Evolutionary conservation across 2,888 invertebrate species (phyloP).

Genomic region (Petrophora chlorosata): DNA sequence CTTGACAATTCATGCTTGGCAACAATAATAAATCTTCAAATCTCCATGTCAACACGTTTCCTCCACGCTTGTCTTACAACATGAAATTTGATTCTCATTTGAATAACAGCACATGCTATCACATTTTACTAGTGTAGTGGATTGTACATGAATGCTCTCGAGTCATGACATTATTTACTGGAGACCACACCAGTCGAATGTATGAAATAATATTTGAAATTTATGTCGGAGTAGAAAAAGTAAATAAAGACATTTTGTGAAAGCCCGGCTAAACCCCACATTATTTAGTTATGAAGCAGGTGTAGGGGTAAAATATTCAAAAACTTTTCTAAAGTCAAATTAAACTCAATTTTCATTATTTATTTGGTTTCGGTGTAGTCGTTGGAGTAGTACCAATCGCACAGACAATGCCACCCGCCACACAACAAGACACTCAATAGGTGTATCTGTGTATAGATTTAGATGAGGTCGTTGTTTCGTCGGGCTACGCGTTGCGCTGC

Average conservation of each 20-base stretch:
- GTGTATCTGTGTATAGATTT: constrained; percentile 30
- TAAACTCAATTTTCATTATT: neutral
- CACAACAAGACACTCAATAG: constrained; percentile 14
- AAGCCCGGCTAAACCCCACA: constrained; percentile 7
- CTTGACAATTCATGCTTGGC: constrained; percentile 61
- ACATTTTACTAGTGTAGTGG: constrained; percentile 57
- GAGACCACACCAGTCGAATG: constrained; percentile 60
- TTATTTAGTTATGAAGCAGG: constrained; percentile 3
- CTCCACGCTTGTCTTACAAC: constrained; percentile 52
- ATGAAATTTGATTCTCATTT: constrained; percentile 71
- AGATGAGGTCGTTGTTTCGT: constrained; percentile 49
- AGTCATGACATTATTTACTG: constrained; percentile 50
- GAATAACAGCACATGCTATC: constrained; percentile 65
- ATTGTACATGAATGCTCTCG: constrained; percentile 50
- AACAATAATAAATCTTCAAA: constrained; percentile 70
- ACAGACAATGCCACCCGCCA: constrained; percentile 11
- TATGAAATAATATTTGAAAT: constrained; percentile 34
- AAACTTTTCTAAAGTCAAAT: constrained; percentile 11
- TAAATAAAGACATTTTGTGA: constrained; percentile 21
- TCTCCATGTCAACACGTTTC: constrained; percentile 62
- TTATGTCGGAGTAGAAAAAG: constrained; percentile 25
- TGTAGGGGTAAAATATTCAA: constrained; percentile 17
- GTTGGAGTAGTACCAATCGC: neutral
- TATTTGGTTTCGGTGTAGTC: constrained; percentile 1
- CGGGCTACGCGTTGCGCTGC: constrained; percentile 22